phyloP scores from a whole-genome alignment of 2,797 vertebrate genomes.

The Nannoperca obscura region DNA sequence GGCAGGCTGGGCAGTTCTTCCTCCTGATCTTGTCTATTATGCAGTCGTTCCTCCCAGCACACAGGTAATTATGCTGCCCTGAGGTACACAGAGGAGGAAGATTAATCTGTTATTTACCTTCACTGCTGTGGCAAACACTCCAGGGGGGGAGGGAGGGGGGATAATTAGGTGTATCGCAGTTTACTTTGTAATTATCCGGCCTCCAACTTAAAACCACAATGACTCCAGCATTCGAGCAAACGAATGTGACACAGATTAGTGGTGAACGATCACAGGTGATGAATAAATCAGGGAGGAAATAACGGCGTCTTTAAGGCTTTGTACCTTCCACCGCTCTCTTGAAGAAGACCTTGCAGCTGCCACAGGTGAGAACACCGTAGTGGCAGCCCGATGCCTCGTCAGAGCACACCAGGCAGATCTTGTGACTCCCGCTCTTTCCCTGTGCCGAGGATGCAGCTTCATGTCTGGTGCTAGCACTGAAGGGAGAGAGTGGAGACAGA shows the following conservation, averaged over 20 bases:
- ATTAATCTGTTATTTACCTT: slow-evolving; percentile 48
- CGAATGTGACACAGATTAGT: background rate
- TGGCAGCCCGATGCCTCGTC: slow-evolving; percentile 99
- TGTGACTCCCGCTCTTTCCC: slow-evolving; percentile 89
- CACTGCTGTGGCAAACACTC: slow-evolving; percentile 20
- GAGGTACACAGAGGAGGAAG: slow-evolving; percentile 45
- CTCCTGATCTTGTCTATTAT: slow-evolving; percentile 99
- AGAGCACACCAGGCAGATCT: slow-evolving; percentile 98
- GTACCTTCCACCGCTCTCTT: slow-evolving; percentile 99
- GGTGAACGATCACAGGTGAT: background rate
- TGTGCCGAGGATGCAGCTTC: slow-evolving; percentile 86
- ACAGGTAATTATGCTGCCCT: slow-evolving; percentile 99
- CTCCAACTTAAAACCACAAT: slow-evolving; percentile 9
- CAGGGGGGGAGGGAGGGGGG: slow-evolving; percentile 2
- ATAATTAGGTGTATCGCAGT: slow-evolving; percentile 38
- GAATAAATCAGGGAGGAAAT: background rate
- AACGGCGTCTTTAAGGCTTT: background rate
- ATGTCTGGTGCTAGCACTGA: slow-evolving; percentile 69
- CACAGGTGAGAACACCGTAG: slow-evolving; percentile 97
- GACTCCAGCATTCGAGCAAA: slow-evolving; percentile 5
- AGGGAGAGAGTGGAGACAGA: slow-evolving; percentile 6
- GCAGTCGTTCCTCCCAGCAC: slow-evolving; percentile 98
- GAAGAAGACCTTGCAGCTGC: slow-evolving; percentile 99
- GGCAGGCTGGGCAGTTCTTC: slow-evolving; percentile 98
- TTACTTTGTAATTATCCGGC: slow-evolving; percentile 14